Evolutionary conservation across 2,888 invertebrate species (phyloP).

Genomic region (Chamaedrilus cognettii): DNA sequence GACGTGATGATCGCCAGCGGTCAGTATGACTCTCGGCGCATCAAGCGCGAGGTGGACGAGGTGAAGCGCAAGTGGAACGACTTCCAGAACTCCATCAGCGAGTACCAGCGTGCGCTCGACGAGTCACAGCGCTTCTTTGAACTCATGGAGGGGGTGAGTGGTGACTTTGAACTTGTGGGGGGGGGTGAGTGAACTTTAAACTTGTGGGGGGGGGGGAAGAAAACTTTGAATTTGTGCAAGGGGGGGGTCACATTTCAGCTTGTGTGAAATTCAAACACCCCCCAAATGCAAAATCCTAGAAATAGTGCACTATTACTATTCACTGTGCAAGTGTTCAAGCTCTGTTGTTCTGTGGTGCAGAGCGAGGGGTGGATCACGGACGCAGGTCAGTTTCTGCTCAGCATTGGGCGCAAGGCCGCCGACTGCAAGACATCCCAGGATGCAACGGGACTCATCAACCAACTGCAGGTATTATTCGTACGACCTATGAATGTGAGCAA

Average conservation of each 20-base stretch:
- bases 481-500: too few species aligned
- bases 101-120: constrained; percentile 70
- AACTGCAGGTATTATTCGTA: too few species aligned
- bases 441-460: constrained; percentile 66
- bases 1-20: constrained; percentile 63
- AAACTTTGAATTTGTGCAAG: too few species aligned
- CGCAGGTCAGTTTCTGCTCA: constrained; percentile 69
- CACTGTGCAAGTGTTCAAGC: too few species aligned
- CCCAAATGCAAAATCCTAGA: too few species aligned
- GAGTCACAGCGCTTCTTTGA: constrained; percentile 73
- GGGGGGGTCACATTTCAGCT: too few species aligned
- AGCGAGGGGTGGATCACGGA: constrained; percentile 73
- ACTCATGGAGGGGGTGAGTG: constrained; percentile 71
- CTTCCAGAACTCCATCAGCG: constrained; percentile 70
- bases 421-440: constrained; percentile 67
- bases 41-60: constrained; percentile 67
- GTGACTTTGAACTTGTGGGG: background rate
- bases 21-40: constrained; percentile 59
- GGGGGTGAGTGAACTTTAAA: too few species aligned
- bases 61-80: constrained; percentile 71
- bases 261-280: too few species aligned
- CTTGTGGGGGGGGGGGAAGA: too few species aligned
- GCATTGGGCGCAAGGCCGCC: constrained; percentile 69
- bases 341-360: too few species aligned
- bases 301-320: too few species aligned